These are phyloP conservation scores for Datnioides undecimradiatus DNA, from an alignment of 2,113 vertebrate species.

Conservation along the genomic window DNA sequence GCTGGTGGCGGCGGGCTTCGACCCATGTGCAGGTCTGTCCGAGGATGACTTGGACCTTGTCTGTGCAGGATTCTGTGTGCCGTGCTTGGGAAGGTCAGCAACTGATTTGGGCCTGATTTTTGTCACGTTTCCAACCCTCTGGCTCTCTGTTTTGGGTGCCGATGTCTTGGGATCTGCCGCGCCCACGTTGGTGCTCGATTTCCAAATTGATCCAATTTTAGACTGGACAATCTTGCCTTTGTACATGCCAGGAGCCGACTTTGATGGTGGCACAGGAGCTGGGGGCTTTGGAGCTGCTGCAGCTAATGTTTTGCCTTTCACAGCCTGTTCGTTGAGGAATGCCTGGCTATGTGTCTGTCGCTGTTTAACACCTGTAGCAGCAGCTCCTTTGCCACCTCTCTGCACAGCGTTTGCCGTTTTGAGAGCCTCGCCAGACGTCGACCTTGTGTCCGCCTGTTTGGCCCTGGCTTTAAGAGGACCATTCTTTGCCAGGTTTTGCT, in stretches of 20 bases:
- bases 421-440: background rate
- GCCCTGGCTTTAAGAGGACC: slow-evolving; percentile 19
- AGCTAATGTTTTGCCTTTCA: slow-evolving; percentile 73
- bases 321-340: slow-evolving; percentile 78
- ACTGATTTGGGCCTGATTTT: slow-evolving; percentile 43
- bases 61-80: slow-evolving; percentile 21
- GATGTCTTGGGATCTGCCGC: slow-evolving; percentile 44
- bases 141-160: slow-evolving; percentile 33
- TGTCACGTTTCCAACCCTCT: slow-evolving; percentile 17
- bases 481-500: slow-evolving; percentile 16
- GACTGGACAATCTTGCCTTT: slow-evolving; percentile 91
- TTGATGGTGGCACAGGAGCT: slow-evolving; percentile 61
- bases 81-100: slow-evolving; percentile 3
- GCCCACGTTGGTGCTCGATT: slow-evolving; percentile 61
- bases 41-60: slow-evolving; percentile 57
- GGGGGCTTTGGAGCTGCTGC: slow-evolving; percentile 79
- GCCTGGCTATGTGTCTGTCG: slow-evolving; percentile 79
- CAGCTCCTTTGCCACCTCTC: slow-evolving; percentile 18
- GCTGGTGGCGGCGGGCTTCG: slow-evolving; percentile 36
- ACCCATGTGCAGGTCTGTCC: slow-evolving; percentile 21
- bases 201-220: slow-evolving; percentile 93
- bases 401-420: slow-evolving; percentile 27
- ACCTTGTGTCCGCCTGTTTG: slow-evolving; percentile 9
- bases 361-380: slow-evolving; percentile 13
- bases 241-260: slow-evolving; percentile 87